phyloP scores from a whole-genome alignment of 2,888 invertebrate species.

The Cheilosia grossa region DNA sequence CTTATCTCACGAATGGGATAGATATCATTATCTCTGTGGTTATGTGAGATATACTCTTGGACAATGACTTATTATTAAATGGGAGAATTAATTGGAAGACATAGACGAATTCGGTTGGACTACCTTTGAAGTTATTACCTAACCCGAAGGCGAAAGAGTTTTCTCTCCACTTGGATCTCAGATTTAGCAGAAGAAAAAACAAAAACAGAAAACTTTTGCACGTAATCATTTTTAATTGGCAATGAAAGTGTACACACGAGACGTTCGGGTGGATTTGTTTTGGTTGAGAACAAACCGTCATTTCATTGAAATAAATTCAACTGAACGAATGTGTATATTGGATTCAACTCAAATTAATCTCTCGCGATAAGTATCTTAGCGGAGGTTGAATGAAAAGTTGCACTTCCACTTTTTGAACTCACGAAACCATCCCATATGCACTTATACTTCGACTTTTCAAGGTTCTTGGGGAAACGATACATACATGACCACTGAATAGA shows the following conservation, averaged over 20 bases:
- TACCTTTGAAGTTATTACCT: conserved; percentile 25
- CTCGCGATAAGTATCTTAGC: not conserved
- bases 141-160: conserved; percentile 7
- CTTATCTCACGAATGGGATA: conserved; percentile 3
- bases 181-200: not conserved
- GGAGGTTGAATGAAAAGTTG: conserved; percentile 26
- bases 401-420: conserved; percentile 12
- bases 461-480: too few relatives aligned
- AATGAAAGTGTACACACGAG: conserved; percentile 33
- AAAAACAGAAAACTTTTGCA: conserved; percentile 21
- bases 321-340: not conserved
- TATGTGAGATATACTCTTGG: conserved; percentile 51
- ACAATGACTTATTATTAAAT: conserved; percentile 34
- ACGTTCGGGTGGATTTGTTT: conserved; percentile 7
- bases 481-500: too few relatives aligned
- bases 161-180: not conserved
- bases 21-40: conserved; percentile 21
- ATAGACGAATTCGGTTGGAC: conserved; percentile 30
- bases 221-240: conserved; percentile 43
- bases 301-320: not conserved
- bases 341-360: too few relatives aligned
- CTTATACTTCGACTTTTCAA: not conserved
- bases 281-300: not conserved
- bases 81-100: conserved; percentile 45
- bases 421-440: not conserved